Evolutionary conservation across 2,888 invertebrate genomes (phyloP).

Genomic region (Melinopterus prodromus): DNA sequence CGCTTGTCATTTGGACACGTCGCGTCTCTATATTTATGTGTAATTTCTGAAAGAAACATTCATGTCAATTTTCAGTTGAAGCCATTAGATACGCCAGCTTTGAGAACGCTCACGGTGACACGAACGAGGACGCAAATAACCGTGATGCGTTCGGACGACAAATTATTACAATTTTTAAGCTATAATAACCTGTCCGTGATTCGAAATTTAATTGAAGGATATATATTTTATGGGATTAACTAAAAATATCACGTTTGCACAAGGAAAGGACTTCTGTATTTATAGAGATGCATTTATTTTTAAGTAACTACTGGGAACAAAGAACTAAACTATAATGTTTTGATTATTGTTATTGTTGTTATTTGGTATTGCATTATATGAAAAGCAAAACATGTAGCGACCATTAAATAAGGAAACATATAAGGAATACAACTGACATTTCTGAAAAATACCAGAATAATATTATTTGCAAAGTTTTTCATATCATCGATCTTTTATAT

Average conservation of each 20-base stretch:
- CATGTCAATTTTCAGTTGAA: slow-evolving; percentile 20
- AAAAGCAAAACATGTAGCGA: too few relatives aligned
- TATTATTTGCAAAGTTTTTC: too few relatives aligned
- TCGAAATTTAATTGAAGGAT: neutral
- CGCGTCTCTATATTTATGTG: neutral
- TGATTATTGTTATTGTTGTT: neutral
- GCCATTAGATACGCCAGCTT: slow-evolving; percentile 20
- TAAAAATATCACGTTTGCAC: neutral
- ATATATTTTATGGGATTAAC: neutral
- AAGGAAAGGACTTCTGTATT: neutral
- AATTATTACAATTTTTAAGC: neutral
- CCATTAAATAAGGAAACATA: too few relatives aligned
- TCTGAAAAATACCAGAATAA: too few relatives aligned
- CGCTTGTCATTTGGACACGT: neutral
- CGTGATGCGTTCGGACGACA: neutral
- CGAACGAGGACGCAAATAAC: neutral
- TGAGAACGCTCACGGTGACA: slow-evolving; percentile 10
- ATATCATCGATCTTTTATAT: too few relatives aligned
- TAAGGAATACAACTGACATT: too few relatives aligned
- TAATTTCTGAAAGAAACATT: slow-evolving; percentile 4
- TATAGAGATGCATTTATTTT: neutral
- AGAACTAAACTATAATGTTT: neutral
- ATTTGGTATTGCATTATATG: too few relatives aligned
- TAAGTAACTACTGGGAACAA: neutral
- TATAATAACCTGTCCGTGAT: neutral